Conservation (phyloP, 2,888 invertebrate species). For the Lasioglossum villosulum region DNA sequence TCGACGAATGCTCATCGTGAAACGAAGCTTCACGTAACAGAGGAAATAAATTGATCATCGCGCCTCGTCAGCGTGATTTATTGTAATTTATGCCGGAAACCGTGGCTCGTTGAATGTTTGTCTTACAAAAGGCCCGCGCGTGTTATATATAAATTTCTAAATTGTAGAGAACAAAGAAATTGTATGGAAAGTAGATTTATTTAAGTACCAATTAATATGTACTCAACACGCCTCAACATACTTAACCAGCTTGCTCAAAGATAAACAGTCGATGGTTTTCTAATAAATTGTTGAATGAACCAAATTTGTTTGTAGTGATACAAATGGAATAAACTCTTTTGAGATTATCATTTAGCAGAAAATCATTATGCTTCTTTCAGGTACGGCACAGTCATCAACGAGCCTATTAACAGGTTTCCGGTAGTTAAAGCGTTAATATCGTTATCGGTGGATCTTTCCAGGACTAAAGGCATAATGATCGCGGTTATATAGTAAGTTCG, state of each 20-base stretch:
- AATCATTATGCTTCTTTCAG: neutral
- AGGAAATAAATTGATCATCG: neutral
- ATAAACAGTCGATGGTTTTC: neutral
- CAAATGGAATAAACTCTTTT: neutral
- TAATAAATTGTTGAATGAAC: neutral
- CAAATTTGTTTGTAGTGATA: neutral
- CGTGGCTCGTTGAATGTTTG: neutral
- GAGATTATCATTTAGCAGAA: neutral
- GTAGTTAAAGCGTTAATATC: neutral
- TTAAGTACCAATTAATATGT: neutral
- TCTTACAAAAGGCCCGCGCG: neutral
- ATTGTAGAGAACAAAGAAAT: neutral
- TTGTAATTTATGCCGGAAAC: slow-evolving; percentile 37
- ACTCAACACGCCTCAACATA: neutral
- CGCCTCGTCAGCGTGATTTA: neutral
- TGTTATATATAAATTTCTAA: neutral
- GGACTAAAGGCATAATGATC: neutral
- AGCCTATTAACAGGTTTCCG: slow-evolving; percentile 4
- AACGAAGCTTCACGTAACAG: neutral
- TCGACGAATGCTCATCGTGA: neutral
- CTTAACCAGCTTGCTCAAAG: neutral
- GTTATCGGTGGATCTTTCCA: neutral
- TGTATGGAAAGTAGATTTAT: neutral
- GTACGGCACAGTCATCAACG: neutral
- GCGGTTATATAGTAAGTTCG: neutral